These are phyloP conservation scores for Octodon degus DNA, from an alignment of 2,113 vertebrate genomes.

Conservation along the genomic window DNA sequence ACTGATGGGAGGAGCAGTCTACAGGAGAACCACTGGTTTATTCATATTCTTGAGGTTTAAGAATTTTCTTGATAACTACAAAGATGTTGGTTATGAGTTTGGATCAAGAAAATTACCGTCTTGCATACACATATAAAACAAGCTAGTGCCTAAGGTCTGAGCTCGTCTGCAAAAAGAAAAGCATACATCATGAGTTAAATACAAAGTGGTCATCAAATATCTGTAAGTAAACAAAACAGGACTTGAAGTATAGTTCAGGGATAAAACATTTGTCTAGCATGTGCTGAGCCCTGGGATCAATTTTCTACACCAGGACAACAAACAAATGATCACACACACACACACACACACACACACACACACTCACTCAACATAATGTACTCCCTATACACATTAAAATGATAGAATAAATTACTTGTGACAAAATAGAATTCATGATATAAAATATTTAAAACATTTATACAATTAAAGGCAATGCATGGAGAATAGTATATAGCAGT, in stretches of 20 bases:
- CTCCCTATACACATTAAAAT: neutral
- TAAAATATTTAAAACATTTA: neutral
- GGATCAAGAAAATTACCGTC: slow-evolving; percentile 42
- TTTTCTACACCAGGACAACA: neutral
- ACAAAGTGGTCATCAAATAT: neutral
- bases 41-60: neutral
- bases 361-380: neutral
- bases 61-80: neutral
- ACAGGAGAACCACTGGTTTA: neutral
- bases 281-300: neutral
- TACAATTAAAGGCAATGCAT: neutral
- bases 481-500: neutral
- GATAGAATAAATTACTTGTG: neutral
- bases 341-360: neutral
- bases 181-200: neutral
- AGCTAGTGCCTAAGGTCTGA: neutral
- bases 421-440: neutral
- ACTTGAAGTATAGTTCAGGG: neutral
- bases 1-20: neutral
- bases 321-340: neutral
- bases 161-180: slow-evolving; percentile 1
- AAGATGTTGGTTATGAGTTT: neutral
- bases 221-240: neutral
- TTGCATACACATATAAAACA: neutral
- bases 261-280: neutral